Conservation (phyloP, 2,113 vertebrate genomes). For the Lepus timidus region DNA sequence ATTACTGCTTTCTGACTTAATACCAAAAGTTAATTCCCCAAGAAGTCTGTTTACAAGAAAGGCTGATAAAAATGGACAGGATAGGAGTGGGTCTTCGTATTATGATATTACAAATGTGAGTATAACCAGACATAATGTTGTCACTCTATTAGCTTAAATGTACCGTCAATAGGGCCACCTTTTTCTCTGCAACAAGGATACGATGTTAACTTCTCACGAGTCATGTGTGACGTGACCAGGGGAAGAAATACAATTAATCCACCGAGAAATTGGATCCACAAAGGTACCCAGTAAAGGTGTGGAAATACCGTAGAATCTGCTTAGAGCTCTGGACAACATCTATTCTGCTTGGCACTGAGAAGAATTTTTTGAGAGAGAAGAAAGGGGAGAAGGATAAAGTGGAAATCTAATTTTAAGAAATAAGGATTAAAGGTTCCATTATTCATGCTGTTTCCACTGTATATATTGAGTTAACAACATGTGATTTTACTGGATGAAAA, state of each 20-base stretch:
- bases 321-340: conserved; percentile 72
- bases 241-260: conserved; percentile 83
- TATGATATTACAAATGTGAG: conserved; percentile 76
- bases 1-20: conserved; percentile 79
- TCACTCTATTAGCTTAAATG: conserved; percentile 79
- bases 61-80: conserved; percentile 75
- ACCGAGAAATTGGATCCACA: conserved; percentile 76
- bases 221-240: conserved; percentile 79
- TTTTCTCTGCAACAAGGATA: conserved; percentile 77
- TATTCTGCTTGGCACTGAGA: conserved; percentile 63
- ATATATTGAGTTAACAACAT: conserved; percentile 86
- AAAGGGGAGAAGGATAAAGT: conserved; percentile 83
- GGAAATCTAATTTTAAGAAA: conserved; percentile 90
- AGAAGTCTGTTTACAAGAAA: conserved; percentile 81
- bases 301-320: conserved; percentile 74
- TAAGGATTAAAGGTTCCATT: conserved; percentile 89
- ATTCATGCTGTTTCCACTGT: conserved; percentile 87
- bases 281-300: conserved; percentile 59
- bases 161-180: conserved; percentile 14
- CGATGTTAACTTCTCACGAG: conserved; percentile 83
- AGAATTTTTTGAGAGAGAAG: conserved; percentile 82
- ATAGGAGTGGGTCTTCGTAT: conserved; percentile 76
- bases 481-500: conserved; percentile 88
- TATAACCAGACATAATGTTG: conserved; percentile 54
- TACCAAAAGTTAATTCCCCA: conserved; percentile 75